These are phyloP conservation scores for Galerucella calmariensis DNA, from an alignment of 2,888 invertebrate genomes.

Conservation along the genomic window DNA sequence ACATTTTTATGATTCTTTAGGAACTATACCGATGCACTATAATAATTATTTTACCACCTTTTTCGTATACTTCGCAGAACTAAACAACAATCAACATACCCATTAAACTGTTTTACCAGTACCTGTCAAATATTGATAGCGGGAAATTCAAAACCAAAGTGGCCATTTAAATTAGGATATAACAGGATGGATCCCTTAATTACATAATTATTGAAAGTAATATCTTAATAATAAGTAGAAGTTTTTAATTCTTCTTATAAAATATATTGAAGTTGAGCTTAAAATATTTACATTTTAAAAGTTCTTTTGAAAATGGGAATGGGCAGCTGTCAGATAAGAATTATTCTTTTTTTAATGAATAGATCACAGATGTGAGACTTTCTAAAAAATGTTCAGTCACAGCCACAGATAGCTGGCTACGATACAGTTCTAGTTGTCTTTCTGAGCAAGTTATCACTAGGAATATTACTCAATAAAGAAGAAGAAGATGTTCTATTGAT, in stretches of 20 bases:
- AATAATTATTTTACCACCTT: conserved; percentile 23
- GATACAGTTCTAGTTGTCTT: no score
- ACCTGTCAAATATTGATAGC: conserved; percentile 33
- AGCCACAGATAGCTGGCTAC: no score
- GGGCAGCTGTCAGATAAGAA: not conserved
- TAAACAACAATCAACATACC: conserved; percentile 46
- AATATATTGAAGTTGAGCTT: no score
- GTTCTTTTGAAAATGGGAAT: not conserved
- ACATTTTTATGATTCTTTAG: conserved; percentile 33
- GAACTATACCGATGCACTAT: conserved; percentile 24
- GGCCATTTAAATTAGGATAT: conserved; percentile 20
- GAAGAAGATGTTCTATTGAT: no score
- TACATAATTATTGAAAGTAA: not conserved
- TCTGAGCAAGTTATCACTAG: no score
- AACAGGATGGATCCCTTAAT: not conserved
- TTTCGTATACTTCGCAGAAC: conserved; percentile 32
- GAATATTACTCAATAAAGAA: no score
- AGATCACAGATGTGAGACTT: not conserved
- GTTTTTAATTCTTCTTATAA: not conserved
- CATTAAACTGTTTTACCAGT: conserved; percentile 38
- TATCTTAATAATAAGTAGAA: not conserved
- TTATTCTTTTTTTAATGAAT: not conserved
- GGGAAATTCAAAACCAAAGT: conserved; percentile 35
- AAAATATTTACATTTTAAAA: not conserved
- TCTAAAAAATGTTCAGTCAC: no score